phyloP scores from a whole-genome alignment of 2,888 invertebrate species.

The Ophion costatus region DNA sequence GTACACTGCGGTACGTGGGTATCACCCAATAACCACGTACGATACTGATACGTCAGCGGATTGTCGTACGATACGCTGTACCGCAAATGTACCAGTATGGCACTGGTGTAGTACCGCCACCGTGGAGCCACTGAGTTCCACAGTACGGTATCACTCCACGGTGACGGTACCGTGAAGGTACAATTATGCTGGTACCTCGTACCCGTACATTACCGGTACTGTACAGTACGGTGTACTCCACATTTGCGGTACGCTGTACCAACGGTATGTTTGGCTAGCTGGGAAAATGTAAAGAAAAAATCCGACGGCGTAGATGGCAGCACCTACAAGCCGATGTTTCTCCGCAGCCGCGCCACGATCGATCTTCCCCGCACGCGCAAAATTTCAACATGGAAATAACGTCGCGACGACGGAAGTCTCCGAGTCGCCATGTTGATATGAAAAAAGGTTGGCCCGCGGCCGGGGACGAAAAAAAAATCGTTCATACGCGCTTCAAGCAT shows the following conservation, averaged over 20 bases:
- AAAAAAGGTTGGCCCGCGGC: not conserved
- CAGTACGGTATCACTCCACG: not conserved
- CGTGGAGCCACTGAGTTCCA: not conserved
- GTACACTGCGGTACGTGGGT: no score
- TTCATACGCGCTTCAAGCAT: not conserved
- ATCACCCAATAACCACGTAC: no score
- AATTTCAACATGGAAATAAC: not conserved
- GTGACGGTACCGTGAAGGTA: no score
- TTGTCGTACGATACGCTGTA: no score
- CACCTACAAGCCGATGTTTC: not conserved
- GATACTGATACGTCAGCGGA: no score
- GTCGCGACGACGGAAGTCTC: not conserved
- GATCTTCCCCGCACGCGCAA: not conserved
- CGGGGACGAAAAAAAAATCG: not conserved
- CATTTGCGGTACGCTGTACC: no score
- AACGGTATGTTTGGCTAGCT: no score
- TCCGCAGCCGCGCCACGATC: constrained; percentile 8
- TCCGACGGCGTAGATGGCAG: constrained; percentile 1
- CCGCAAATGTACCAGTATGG: no score
- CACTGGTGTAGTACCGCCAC: no score
- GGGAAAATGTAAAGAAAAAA: not conserved
- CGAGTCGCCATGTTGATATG: constrained; percentile 3
- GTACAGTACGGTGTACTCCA: no score
- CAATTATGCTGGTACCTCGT: no score
- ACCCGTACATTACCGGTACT: no score